A percentile compares a stretch with the other conserved stretches of the same genome.
These are phyloP conservation scores for Atrina japonica DNA, from an alignment of 2,888 invertebrate species.

Conservation along the genomic window DNA sequence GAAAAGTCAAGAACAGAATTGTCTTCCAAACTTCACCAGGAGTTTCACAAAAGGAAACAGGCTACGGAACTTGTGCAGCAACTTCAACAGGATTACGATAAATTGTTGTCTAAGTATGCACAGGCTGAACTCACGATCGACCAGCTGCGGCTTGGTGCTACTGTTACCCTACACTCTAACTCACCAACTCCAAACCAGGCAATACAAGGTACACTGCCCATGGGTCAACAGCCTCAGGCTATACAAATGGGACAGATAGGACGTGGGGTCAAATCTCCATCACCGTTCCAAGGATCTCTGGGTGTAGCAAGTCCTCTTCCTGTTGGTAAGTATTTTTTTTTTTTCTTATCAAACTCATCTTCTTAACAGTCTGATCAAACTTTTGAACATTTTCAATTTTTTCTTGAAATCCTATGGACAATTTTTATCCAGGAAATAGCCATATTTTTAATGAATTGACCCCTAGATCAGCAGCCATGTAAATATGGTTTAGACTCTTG, in stretches of 20 bases:
- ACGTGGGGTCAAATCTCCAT: slow-evolving; percentile 55
- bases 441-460: too few species aligned
- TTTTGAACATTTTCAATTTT: too few species aligned
- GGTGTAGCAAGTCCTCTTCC: slow-evolving; percentile 49
- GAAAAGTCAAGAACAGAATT: slow-evolving; percentile 67
- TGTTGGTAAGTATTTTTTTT: too few species aligned
- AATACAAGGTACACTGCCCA: slow-evolving; percentile 60
- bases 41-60: slow-evolving; percentile 71
- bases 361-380: too few species aligned
- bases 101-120: slow-evolving; percentile 79
- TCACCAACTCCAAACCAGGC: slow-evolving; percentile 73
- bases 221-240: slow-evolving; percentile 62
- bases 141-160: slow-evolving; percentile 78
- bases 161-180: slow-evolving; percentile 74
- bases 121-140: slow-evolving; percentile 80
- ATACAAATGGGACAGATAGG: slow-evolving; percentile 57
- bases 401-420: too few species aligned
- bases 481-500: too few species aligned
- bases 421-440: too few species aligned
- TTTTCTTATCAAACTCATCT: too few species aligned
- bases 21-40: slow-evolving; percentile 67
- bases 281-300: slow-evolving; percentile 54
- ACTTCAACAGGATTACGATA: slow-evolving; percentile 78
- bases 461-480: too few species aligned
- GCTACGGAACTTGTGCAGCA: slow-evolving; percentile 76